Evolutionary conservation across 2,797 vertebrate species (phyloP).

Genomic region (Pteropus rufus): DNA sequence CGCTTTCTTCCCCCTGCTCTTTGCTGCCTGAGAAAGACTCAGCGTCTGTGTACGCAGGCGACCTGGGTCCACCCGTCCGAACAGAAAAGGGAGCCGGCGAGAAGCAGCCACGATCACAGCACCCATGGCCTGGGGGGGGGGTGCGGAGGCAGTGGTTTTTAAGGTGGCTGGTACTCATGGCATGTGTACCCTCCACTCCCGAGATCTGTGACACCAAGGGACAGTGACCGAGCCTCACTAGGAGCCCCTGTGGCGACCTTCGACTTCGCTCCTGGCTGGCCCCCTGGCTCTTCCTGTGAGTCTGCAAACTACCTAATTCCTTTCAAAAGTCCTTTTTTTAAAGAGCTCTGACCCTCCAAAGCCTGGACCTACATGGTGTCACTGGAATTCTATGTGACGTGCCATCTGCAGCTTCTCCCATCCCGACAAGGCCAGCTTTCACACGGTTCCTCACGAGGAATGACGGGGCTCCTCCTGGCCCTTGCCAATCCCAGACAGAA

Average conservation of each 20-base stretch:
- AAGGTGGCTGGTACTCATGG: no score
- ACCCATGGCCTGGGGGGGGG: no score
- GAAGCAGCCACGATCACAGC: not conserved
- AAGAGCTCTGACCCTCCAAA: not conserved
- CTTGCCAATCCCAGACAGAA: not conserved
- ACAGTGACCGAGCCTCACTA: not conserved
- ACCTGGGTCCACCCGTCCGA: fast-evolving
- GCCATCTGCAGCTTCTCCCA: no score
- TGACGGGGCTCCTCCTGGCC: fast-evolving
- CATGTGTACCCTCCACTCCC: not conserved
- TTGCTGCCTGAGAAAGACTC: not conserved
- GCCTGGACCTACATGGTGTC: not conserved
- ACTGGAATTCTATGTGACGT: no score
- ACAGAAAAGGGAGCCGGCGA: not conserved
- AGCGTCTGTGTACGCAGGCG: not conserved
- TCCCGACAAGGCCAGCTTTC: not conserved
- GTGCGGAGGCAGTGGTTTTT: not conserved
- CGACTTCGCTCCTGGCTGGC: fast-evolving
- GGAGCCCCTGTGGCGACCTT: no score
- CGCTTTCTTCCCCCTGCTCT: not conserved
- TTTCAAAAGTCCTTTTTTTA: not conserved
- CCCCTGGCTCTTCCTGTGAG: not conserved
- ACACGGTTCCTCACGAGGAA: not conserved
- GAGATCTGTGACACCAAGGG: not conserved
- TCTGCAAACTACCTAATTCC: fast-evolving